phyloP scores from a whole-genome alignment of 2,888 invertebrate species.

The Parnassius mnemosyne region DNA sequence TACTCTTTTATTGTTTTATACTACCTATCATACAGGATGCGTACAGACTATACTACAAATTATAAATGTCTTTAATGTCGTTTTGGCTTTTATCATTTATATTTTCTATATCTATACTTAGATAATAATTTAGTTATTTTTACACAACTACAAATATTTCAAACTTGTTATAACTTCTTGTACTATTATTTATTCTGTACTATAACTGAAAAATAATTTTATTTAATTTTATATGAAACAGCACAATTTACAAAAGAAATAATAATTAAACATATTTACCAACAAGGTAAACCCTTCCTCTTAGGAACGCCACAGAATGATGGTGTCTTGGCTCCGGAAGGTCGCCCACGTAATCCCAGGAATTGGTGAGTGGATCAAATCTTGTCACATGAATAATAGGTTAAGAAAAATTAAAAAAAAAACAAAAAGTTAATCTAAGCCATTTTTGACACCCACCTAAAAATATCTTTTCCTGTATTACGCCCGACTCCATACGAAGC shows the following conservation, averaged over 20 bases:
- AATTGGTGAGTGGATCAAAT: conserved; percentile 81
- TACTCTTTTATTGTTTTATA: too few species aligned
- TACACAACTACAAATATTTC: too few species aligned
- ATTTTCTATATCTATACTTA: too few species aligned
- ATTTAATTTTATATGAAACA: too few species aligned
- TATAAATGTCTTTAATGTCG: too few species aligned
- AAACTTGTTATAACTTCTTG: too few species aligned
- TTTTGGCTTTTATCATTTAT: too few species aligned
- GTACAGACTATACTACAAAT: too few species aligned
- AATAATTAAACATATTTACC: conserved; percentile 62
- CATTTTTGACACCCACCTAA: conserved; percentile 44
- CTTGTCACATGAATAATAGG: conserved; percentile 38
- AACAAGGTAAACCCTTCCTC: conserved; percentile 84
- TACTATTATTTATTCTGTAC: too few species aligned
- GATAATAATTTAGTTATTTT: too few species aligned
- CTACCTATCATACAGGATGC: too few species aligned
- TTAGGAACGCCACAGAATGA: conserved; percentile 83
- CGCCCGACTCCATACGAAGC: conserved; percentile 74
- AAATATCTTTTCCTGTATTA: conserved; percentile 83
- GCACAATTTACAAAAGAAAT: not conserved
- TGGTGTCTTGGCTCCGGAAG: conserved; percentile 86
- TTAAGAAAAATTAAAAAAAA: not conserved
- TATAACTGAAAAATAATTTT: too few species aligned
- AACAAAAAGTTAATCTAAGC: not conserved
- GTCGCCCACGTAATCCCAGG: conserved; percentile 84